Base-by-base conservation (phyloP, 2,113 vertebrate species). In the Dascyllus trimaculatus region DNA sequence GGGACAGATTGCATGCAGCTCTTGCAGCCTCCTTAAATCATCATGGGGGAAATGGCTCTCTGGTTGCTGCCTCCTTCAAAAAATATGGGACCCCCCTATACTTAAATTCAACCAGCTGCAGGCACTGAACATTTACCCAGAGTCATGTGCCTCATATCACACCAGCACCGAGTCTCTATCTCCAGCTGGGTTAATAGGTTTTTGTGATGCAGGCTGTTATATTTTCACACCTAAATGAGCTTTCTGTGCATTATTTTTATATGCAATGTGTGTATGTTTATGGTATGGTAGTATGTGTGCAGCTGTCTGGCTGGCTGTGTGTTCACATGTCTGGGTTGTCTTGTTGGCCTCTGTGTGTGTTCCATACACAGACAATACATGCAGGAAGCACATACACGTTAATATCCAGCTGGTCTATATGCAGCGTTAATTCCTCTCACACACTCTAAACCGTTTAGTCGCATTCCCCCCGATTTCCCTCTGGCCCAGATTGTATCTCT, bases 101-200 rank as follows among this genome's bases (percentile, higher is more conserved):
- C 18, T 71, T 82, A 84, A 89, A 89, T 82, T 71, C 64, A 84
- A 90, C 82, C 85, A 90, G 80, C 85, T 89, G 89, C 79, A 86
- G 68, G 81, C 64, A 29, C 70, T 70, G 67, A 88, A 71, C 48
- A 80, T 85, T 76, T 73, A 71, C 64, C 70, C 45, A 76, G 48
- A 80, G 76, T 70, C 83, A 81, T 90, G 83, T 80, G 86, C 75
- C 85, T 83, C n/a, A 22, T 52, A 81, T 79, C 53, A 72, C 22
- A 71, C 65, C 67, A 67, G 63, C 75, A 76, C 22, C 63, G 46
- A 78, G 70, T 71, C 61, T 85, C 76, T 68, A 76, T 15, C 29
- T 84, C 85, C 82, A 90, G 84, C 81, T 84, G 79, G 32, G 56
- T 87, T 85, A 84, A 53, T 61, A 51, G 69, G 51, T 57, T 73